phyloP scores from a whole-genome alignment of 2,797 vertebrate genomes.

The Cossypha polioptera region DNA sequence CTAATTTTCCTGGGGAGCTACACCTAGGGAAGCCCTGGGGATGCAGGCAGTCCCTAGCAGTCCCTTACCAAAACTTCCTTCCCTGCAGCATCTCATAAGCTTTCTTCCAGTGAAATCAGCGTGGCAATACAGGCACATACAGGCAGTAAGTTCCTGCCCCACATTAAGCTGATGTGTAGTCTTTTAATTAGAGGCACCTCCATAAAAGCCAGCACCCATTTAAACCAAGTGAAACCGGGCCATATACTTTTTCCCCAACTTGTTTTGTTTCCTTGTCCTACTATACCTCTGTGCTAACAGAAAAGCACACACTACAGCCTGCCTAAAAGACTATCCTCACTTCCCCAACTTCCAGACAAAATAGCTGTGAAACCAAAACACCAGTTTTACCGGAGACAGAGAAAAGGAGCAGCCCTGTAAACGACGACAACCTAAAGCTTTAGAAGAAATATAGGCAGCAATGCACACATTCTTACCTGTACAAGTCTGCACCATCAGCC shows the following conservation, averaged over 20 bases:
- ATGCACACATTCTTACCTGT: constrained; percentile 66
- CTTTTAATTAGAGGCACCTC: background rate
- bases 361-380: constrained; percentile 52
- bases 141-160: background rate
- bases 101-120: background rate
- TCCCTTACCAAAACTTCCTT: background rate
- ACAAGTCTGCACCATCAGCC: constrained; percentile 67
- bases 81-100: background rate
- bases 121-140: background rate
- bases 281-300: background rate
- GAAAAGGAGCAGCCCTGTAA: constrained; percentile 28
- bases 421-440: constrained; percentile 7
- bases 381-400: background rate
- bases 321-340: background rate
- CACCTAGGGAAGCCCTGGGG: background rate
- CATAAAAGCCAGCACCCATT: background rate
- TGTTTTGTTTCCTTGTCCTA: background rate
- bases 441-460: constrained; percentile 24
- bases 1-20: background rate
- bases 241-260: background rate
- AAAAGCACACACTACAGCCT: background rate
- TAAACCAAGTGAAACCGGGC: background rate
- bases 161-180: background rate
- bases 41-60: background rate
- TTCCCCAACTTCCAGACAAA: constrained; percentile 52